Evolutionary conservation across 2,888 invertebrate species (phyloP).

Genomic region (Spisula solida): DNA sequence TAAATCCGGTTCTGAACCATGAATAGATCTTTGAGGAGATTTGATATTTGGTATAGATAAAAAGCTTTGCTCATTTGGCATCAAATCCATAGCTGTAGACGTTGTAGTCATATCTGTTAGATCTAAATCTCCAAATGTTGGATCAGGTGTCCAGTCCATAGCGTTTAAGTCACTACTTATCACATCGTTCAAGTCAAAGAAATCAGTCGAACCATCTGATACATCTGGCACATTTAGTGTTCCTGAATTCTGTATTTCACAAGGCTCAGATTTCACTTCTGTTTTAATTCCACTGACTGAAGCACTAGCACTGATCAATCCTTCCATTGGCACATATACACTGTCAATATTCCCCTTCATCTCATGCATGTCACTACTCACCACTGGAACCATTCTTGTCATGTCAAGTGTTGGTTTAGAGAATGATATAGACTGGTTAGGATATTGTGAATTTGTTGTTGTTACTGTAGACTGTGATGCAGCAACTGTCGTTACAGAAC

Average conservation of each 20-base stretch:
- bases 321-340: slow-evolving; percentile 44
- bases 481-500: slow-evolving; percentile 71
- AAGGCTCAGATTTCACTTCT: slow-evolving; percentile 62
- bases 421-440: slow-evolving; percentile 46
- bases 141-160: slow-evolving; percentile 84
- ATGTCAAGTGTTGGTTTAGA: slow-evolving; percentile 22
- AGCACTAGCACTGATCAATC: slow-evolving; percentile 35
- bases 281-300: slow-evolving; percentile 42
- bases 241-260: slow-evolving; percentile 49
- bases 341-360: slow-evolving; percentile 50
- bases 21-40: slow-evolving; percentile 70
- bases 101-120: slow-evolving; percentile 74
- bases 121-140: slow-evolving; percentile 79
- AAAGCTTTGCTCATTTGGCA: slow-evolving; percentile 69
- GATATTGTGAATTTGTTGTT: slow-evolving; percentile 20
- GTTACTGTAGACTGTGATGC: slow-evolving; percentile 54
- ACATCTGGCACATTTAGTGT: slow-evolving; percentile 33
- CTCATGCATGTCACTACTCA: slow-evolving; percentile 15
- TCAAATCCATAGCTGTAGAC: slow-evolving; percentile 70
- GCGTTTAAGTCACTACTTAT: slow-evolving; percentile 78
- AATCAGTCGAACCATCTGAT: slow-evolving; percentile 69
- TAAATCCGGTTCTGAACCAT: slow-evolving; percentile 83
- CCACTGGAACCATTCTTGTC: background rate
- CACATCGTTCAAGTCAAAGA: slow-evolving; percentile 82
- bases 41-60: slow-evolving; percentile 72